Evolutionary conservation across 2,888 invertebrate genomes (phyloP), one percentile per base, ranked within the genome.

Genomic region (Athalia cordata): DNA sequence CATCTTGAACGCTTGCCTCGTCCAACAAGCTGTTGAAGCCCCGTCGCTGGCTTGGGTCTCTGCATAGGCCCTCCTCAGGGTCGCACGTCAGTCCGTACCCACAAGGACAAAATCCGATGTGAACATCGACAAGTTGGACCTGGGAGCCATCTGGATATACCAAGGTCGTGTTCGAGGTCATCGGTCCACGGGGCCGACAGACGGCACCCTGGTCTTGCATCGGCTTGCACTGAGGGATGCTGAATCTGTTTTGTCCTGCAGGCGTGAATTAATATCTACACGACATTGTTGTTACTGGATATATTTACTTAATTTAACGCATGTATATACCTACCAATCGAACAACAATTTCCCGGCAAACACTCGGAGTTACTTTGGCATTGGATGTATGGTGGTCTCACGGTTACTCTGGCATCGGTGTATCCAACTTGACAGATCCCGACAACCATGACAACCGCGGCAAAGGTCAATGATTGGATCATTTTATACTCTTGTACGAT

Each of bases 81-180:
- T 85, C 79, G 65, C 87, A 87, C 9, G 68, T 77, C 15, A 85
- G 76, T 5, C 83, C 85, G 2, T 81, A 15, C 3, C 57, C 79
- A 43, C 87, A 87, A 15, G 87, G 86, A 50, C 87, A 87, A 45
- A 85, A 66, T 15, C 84, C 80, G 43, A 78, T 80, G 77, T 86
- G 74, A 3, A 86, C 83, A 61, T 84, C 79, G 11, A 77, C 81
- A 29, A 87, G 74, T 8, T 80, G 66, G 13, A 88, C 64, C 11
- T 67, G 49, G 4, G 61, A 47, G 4, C 82, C 82, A 62, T 86
- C 82, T 3, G 88, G 87, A 78, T 87, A 87, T 8, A 55, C 45
- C 13, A 86, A 77, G 0, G 82, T 85, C 52, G 82, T 79, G 61
- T 85, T 86, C 4, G 84, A 5, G 3, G 81, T 62, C 0, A 77